A percentile compares a stretch with the other conserved stretches of the same genome.
Evolutionary conservation across 2,113 vertebrate genomes (phyloP).

Genomic region (Rhinopomastus cyanomelas): DNA sequence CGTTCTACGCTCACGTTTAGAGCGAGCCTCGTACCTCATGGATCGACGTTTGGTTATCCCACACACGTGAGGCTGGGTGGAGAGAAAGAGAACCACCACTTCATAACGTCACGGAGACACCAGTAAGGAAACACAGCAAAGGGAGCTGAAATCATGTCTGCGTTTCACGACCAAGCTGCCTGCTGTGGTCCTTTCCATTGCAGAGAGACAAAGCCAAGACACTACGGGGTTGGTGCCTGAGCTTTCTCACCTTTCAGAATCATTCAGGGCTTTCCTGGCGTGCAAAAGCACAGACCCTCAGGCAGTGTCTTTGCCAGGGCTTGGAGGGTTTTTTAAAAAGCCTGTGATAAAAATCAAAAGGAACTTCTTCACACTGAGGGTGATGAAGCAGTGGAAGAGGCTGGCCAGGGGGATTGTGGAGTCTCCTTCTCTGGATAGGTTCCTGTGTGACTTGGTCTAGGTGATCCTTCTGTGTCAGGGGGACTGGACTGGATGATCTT

Average conservation of each 20-base stretch:
- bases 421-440: no score
- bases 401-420: no score
- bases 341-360: no score
- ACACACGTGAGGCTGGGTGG: neutral
- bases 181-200: neutral
- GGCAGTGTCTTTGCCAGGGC: neutral
- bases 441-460: no score
- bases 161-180: neutral
- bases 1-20: neutral
- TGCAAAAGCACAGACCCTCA: neutral
- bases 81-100: neutral
- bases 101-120: neutral
- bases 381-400: no score
- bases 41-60: fast-evolving
- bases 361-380: no score
- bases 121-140: slow-evolving; percentile 2
- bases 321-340: neutral
- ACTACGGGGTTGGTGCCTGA: neutral
- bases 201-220: neutral
- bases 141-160: neutral
- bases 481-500: no score
- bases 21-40: neutral
- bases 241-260: neutral
- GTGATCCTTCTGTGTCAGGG: no score
- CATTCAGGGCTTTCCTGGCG: neutral